These are phyloP conservation scores for Ataeniobius toweri DNA, from an alignment of 2,797 vertebrate species.

Conservation along the genomic window DNA sequence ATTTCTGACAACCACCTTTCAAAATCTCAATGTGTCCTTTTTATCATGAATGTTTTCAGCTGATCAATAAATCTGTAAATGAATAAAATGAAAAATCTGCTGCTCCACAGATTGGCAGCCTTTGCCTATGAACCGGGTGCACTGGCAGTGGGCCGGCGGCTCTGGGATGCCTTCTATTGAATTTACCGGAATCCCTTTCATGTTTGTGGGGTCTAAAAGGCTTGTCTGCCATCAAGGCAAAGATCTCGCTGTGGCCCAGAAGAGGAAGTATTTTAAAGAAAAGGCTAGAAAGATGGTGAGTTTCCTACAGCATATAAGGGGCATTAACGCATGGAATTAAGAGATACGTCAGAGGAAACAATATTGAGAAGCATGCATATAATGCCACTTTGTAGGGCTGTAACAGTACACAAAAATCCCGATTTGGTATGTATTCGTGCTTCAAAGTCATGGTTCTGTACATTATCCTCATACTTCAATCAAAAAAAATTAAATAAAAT, in stretches of 20 bases:
- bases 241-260: conserved; percentile 33
- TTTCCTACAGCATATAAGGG: neutral
- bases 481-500: neutral
- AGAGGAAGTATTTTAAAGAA: conserved; percentile 35
- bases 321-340: neutral
- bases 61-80: neutral
- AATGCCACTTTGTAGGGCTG: neutral
- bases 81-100: neutral
- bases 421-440: neutral
- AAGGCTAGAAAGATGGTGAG: conserved; percentile 31
- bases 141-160: conserved; percentile 36
- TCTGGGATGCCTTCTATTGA: conserved; percentile 29
- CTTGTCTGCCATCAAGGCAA: conserved; percentile 38
- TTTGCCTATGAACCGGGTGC: conserved; percentile 16
- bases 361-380: neutral
- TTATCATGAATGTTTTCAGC: neutral
- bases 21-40: neutral
- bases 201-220: conserved; percentile 37
- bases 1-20: neutral
- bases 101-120: conserved; percentile 29
- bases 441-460: neutral
- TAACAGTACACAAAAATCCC: too few relatives aligned
- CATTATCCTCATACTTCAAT: neutral
- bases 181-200: conserved; percentile 29
- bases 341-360: neutral